Base-by-base conservation (phyloP, 2,888 invertebrate genomes). In the Brachylomia viminalis region DNA sequence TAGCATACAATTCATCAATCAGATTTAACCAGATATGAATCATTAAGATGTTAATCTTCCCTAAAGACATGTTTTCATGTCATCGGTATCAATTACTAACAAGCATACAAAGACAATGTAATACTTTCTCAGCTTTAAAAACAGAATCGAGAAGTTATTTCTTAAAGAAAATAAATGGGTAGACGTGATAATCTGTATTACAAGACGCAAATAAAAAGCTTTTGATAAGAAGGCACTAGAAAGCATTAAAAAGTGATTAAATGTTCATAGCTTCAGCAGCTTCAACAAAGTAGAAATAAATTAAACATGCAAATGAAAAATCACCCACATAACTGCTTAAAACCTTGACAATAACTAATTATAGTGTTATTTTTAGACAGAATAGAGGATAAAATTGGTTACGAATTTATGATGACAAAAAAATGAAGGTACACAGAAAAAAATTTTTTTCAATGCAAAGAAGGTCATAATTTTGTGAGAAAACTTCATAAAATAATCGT, bases 291-390 rank as follows among this genome's bases (percentile, higher is more conserved):
- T 42, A 54, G 56, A 47, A 61, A 54, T 49, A 47, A 61, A 77
- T 47, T 38, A 77, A 30, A 27, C 45, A 69, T 72, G 27, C 2
- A 38, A 77, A 72, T 49, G 33, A 54, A 38, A 68, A 72, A 76
- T 64, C 59, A 64, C 84, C 84, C 74, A 72, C 67, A 87, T 81
- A 42, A 33, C 33, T 54, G n/a, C 52, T 42, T 23, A 68, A 70
- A 74, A 47, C 82, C 74, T 85, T 75, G 72, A 23, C 4, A 27
- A 27, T 23, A n/a, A 2, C 2, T 17, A 66, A 61, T 45, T 59
- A 58, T 7, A 54, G 5, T 59, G 13, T 56, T 85, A 80, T 74
- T 85, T 80, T 47, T 52, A 67, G 49, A 67, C n/a, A 45, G 8
- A 30, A 56, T 30, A 15, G n/a, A 52, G 11, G 8, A 38, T 45